phyloP scores from a whole-genome alignment of 2,888 invertebrate species.

The Eretmocerus hayati region DNA sequence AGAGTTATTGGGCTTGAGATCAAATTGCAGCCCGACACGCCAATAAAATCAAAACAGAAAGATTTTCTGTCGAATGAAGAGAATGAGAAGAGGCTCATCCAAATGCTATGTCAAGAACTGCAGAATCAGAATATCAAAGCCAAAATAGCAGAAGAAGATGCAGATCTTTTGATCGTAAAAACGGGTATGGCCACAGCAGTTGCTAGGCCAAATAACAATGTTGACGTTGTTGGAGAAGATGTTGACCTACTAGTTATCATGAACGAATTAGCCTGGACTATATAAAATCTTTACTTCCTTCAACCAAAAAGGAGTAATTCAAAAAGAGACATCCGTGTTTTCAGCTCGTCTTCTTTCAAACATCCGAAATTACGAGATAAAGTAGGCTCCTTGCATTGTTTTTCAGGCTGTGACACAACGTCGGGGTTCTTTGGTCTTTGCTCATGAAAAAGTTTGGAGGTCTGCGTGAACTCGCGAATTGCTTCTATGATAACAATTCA shows the following conservation, averaged over 20 bases:
- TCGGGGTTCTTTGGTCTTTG: too few species aligned
- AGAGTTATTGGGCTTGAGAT: neutral
- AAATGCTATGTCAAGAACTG: neutral
- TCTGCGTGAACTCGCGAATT: too few species aligned
- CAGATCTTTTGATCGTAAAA: neutral
- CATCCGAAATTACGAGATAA: neutral
- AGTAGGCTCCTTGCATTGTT: neutral
- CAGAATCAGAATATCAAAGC: too few species aligned
- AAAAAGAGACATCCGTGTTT: neutral
- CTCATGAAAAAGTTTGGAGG: too few species aligned
- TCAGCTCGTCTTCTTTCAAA: neutral
- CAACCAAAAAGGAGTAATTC: neutral
- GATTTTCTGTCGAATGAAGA: constrained; percentile 1
- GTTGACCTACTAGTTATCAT: neutral
- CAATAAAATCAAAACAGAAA: neutral
- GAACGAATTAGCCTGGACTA: neutral
- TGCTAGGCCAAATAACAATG: neutral
- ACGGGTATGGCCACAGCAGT: neutral
- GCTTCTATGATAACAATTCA: neutral
- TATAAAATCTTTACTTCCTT: neutral
- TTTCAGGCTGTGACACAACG: neutral
- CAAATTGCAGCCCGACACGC: neutral
- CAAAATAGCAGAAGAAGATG: neutral
- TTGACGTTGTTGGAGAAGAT: neutral
- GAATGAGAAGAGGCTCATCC: neutral